A percentile compares a stretch with the other conserved stretches of the same genome.
These are phyloP conservation scores for Athalia circularis DNA, from an alignment of 2,888 invertebrate genomes.

Conservation along the genomic window DNA sequence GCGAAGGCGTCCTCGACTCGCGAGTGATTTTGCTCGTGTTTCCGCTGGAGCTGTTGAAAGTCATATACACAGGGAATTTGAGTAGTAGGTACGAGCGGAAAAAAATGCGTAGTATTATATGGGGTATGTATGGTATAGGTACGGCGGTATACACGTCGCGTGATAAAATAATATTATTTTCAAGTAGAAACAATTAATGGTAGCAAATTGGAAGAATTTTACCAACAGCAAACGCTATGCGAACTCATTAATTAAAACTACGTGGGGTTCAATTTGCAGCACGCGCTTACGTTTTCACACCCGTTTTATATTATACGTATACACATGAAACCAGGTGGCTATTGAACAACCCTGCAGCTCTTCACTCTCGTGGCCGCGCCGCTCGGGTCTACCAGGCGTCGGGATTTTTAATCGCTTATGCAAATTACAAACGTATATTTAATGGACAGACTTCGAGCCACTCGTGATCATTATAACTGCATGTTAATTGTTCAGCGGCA, in stretches of 20 bases:
- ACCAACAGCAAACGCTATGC: background rate
- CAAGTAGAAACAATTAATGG: slow-evolving; percentile 33
- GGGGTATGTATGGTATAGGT: background rate
- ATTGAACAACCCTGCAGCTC: slow-evolving; percentile 7
- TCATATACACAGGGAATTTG: too few relatives aligned
- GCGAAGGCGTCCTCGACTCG: too few relatives aligned
- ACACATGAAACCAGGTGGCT: background rate
- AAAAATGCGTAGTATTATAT: background rate
- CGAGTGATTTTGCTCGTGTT: too few relatives aligned
- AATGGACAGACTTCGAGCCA: slow-evolving; percentile 7
- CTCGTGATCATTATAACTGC: background rate
- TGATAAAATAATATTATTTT: slow-evolving; percentile 34
- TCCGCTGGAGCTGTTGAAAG: too few relatives aligned
- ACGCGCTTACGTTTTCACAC: slow-evolving; percentile 17
- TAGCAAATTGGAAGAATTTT: slow-evolving; percentile 34
- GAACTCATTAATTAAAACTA: slow-evolving; percentile 39
- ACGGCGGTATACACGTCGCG: background rate
- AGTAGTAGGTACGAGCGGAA: background rate
- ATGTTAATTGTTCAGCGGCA: background rate
- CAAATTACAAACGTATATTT: slow-evolving; percentile 15
- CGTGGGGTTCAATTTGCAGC: slow-evolving; percentile 29
- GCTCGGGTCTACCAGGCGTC: background rate
- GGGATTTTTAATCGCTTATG: slow-evolving; percentile 24
- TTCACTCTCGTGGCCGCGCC: too few relatives aligned
- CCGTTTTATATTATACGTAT: background rate